phyloP scores from a whole-genome alignment of 2,797 vertebrate species.

The Hoplostethus atlanticus region DNA sequence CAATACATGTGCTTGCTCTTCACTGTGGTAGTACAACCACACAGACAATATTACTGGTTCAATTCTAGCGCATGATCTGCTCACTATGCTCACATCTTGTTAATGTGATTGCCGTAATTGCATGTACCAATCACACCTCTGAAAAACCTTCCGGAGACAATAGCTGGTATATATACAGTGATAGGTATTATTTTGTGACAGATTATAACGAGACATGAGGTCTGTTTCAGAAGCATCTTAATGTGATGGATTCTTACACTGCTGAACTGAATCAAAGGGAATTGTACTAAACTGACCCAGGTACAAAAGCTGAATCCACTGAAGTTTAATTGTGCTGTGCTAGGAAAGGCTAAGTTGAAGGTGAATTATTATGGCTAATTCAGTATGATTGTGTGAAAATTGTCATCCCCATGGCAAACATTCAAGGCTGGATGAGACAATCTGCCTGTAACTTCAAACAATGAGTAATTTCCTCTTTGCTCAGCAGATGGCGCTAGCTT shows the following conservation, averaged over 20 bases:
- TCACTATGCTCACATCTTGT: conserved; percentile 19
- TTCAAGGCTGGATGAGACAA: conserved; percentile 49
- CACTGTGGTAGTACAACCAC: neutral
- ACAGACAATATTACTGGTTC: conserved; percentile 10
- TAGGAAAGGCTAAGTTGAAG: too few relatives aligned
- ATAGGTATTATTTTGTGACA: conserved; percentile 10
- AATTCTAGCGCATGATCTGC: conserved; percentile 19
- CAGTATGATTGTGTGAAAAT: too few relatives aligned
- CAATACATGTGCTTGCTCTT: conserved; percentile 2
- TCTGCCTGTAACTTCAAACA: conserved; percentile 27
- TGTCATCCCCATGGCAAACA: too few relatives aligned
- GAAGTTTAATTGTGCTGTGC: too few relatives aligned
- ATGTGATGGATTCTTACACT: neutral
- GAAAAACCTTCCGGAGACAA: neutral
- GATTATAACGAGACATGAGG: neutral
- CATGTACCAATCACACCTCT: conserved; percentile 44
- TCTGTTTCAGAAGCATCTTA: neutral
- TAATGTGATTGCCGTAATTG: conserved; percentile 9
- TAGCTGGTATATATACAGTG: conserved; percentile 6
- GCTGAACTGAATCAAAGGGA: neutral
- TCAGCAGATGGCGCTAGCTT: conserved; percentile 67
- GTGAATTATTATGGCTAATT: too few relatives aligned
- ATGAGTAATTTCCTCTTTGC: conserved; percentile 46
- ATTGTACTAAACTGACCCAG: neutral
- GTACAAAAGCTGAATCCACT: neutral